A percentile compares a stretch with the other conserved stretches of the same genome.
Evolutionary conservation across 2,113 vertebrate species (phyloP).

Genomic region (Mobula birostris): DNA sequence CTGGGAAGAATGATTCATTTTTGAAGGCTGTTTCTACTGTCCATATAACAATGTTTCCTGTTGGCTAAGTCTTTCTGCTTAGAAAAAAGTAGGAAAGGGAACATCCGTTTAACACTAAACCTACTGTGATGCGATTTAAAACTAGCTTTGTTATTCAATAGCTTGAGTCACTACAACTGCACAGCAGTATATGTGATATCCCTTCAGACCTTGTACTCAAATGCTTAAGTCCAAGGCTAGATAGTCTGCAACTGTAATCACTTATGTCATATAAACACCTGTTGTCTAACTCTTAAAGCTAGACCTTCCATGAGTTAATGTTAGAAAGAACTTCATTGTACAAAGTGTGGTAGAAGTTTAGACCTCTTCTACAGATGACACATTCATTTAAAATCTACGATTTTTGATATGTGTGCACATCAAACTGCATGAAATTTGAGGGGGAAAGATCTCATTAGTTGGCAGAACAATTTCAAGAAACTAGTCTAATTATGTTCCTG

Average conservation of each 20-base stretch:
- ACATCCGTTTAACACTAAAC: not conserved
- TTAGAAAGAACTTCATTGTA: not conserved
- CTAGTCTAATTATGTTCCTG: no score
- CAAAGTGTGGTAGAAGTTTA: no score
- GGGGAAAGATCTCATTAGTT: no score
- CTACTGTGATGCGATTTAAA: not conserved
- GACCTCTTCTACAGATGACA: no score
- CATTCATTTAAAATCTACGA: no score
- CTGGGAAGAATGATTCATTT: not conserved
- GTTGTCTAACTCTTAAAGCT: no score
- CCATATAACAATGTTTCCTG: not conserved
- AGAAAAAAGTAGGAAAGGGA: not conserved
- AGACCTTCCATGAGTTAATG: no score
- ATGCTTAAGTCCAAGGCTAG: not conserved
- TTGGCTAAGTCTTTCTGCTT: not conserved
- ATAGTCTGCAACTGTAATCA: not conserved
- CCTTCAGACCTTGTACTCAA: not conserved
- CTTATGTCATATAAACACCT: not conserved
- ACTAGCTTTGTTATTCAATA: not conserved
- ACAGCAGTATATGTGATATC: not conserved
- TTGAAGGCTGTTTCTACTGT: constrained; percentile 3
- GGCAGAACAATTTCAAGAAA: no score
- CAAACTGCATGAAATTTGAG: no score
- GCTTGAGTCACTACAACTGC: not conserved
- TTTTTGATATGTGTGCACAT: no score